Evolutionary conservation across 2,797 vertebrate genomes (phyloP), one percentile per base, ranked within the genome.

Genomic region (Hozukius guyotensis): DNA sequence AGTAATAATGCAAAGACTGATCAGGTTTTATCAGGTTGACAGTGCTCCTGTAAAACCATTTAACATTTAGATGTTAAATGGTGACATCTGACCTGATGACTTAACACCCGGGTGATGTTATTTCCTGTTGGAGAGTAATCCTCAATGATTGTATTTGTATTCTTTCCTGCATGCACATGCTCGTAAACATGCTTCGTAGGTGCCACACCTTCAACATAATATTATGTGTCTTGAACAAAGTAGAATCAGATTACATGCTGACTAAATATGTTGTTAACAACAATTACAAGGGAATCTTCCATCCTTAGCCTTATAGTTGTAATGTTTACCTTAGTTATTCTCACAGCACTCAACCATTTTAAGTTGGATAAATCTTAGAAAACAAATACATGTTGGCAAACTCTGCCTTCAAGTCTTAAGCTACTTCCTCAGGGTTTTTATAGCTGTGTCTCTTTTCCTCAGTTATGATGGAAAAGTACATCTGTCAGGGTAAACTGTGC

Each of bases 41-140:
- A n/a, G 24, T 42, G 22, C 31, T 4, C 46, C 75, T 52, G 38
- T 85, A 79, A 85, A 84, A 75, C 60, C 72, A 77, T 81, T 88
- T 80, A 63, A 88, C 85, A 75, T 72, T 79, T 20, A 77, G 53
- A 75, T 75, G 81, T 76, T 69, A 82, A 75, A 81, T 34, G n/a
- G 59, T 46, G 22, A 79, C 72, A 71, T 61, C 72, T 63, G 65
- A 53, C 67, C 75, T 74, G 27, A 83, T 79, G 75, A 68, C 53
- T 63, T 84, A 12, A 80, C 86, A 83, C 62, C 32, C 11, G 6
- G 42, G 75, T 85, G 84, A 80, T 65, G 77, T 70, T 77, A 73
- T 81, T 87, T 88, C 84, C 89, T 89, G 31, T 78, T 34, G 61
- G 36, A 31, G 24, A 32, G 32, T 56, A 46, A 24, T 63, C 20